Base-by-base conservation (phyloP, 2,888 invertebrate genomes). In the Eudemis profundana region DNA sequence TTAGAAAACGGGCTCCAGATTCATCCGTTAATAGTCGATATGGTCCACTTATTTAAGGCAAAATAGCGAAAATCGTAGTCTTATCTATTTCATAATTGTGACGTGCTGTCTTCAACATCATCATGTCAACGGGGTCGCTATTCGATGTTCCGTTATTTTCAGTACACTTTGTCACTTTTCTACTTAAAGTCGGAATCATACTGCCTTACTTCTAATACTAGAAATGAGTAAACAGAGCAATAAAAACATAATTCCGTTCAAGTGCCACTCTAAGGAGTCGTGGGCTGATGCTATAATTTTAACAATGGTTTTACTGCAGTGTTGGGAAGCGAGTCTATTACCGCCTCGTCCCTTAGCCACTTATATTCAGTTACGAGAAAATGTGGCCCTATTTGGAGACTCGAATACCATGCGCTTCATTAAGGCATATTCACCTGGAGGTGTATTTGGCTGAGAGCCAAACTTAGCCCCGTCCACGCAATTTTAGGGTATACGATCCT, bases 271-370 rank as follows among this genome's bases (percentile, higher is more conserved):
- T 29, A 44, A 56, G 17, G 4, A 21, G 2, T n/a, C 21, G 33
- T 8, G 12, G 12, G n/a, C 44, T 56, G 56, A 44, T 10, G 17
- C 27, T 40, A 17, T 27, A 27, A 15, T 17, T n/a, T 42, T 12
- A 14, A 44, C 17, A 56, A 56, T 56, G 56, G n/a, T 42, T 29
- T 44, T 44, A 56, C 36, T 19, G 33, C 33, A n/a, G 33, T 19
- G 33, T 56, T 44, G 42, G 42, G 42, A 15, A 12, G n/a, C 7
- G 17, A 44, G 17, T 42, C 19, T 56, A 56, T 44, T 12, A 27
- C 15, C 40, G 23, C 33, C 17, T 27, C 12, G 17, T 23, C 42
- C 56, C 5, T 56, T 29, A 8, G 14, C 27, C 10, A 12, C 8
- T 17, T 42, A 42, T 42, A 42, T 27, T 5, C 14, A 15, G 12